These are phyloP conservation scores for Theonella swinhoei DNA, from an alignment of 37 sponge, comb jelly and placozoan genomes.

Conservation along the genomic window DNA sequence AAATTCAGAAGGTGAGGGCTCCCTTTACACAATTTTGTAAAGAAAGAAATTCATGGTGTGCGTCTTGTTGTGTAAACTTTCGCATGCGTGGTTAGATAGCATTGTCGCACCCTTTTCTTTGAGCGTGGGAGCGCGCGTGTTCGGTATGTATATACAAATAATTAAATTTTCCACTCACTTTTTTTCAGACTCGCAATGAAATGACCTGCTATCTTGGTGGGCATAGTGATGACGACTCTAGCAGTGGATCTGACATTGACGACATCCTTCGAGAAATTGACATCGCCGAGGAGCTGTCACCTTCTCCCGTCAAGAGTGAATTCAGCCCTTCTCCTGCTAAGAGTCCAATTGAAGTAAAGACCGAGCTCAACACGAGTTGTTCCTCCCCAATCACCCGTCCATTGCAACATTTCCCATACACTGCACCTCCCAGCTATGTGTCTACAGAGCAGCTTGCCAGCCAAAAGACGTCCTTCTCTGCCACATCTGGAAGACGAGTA, in stretches of 20 bases:
- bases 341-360: slow-evolving; percentile 38
- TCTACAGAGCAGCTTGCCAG: background rate
- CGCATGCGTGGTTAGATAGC: background rate
- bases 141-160: too few species aligned
- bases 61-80: background rate
- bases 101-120: background rate
- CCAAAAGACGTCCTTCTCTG: background rate
- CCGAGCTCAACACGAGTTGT: slow-evolving; percentile 12
- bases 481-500: background rate
- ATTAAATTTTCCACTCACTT: background rate
- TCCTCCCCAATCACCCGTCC: slow-evolving; percentile 27
- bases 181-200: slow-evolving; percentile 71
- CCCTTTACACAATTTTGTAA: background rate
- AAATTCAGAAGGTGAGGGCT: slow-evolving; percentile 64
- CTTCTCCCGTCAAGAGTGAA: slow-evolving; percentile 41
- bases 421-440: background rate
- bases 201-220: slow-evolving; percentile 67
- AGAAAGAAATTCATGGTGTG: background rate
- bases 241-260: slow-evolving; percentile 57
- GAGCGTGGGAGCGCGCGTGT: background rate
- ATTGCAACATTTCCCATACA: slow-evolving; percentile 49
- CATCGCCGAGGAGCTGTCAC: slow-evolving; percentile 46
- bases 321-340: slow-evolving; percentile 1
- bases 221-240: slow-evolving; percentile 53
- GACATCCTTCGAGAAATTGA: slow-evolving; percentile 64